These are phyloP conservation scores for Nannoperca australis DNA, from an alignment of 2,797 vertebrate genomes.

Conservation along the genomic window DNA sequence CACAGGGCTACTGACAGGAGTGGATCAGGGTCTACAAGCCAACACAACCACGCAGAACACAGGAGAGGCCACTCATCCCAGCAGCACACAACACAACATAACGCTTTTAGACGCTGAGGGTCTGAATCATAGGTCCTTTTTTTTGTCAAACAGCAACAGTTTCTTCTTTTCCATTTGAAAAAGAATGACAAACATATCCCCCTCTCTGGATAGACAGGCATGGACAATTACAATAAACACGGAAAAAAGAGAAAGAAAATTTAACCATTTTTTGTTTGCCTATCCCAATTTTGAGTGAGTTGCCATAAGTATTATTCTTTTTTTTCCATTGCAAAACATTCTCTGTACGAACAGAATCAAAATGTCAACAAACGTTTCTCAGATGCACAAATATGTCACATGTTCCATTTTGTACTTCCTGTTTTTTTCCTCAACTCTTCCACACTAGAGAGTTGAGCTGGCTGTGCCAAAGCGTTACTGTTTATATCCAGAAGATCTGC, in stretches of 20 bases:
- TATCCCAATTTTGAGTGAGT: slow-evolving; percentile 61
- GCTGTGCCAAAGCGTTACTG: slow-evolving; percentile 40
- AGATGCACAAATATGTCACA: slow-evolving; percentile 76
- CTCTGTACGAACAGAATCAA: slow-evolving; percentile 80
- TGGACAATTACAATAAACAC: slow-evolving; percentile 82
- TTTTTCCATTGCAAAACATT: slow-evolving; percentile 81
- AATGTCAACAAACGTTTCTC: slow-evolving; percentile 75
- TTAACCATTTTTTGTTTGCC: slow-evolving; percentile 56
- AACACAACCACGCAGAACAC: slow-evolving; percentile 62
- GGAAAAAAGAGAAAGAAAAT: slow-evolving; percentile 58
- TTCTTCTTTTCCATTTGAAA: slow-evolving; percentile 63
- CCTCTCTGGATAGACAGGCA: slow-evolving; percentile 75
- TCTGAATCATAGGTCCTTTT: slow-evolving; percentile 72
- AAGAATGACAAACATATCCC: slow-evolving; percentile 68
- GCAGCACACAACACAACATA: slow-evolving; percentile 62
- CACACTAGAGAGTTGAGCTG: slow-evolving; percentile 36
- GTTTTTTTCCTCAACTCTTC: slow-evolving; percentile 29
- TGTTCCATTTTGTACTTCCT: slow-evolving; percentile 57
- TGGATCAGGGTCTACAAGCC: slow-evolving; percentile 68
- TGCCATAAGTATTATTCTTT: slow-evolving; percentile 62
- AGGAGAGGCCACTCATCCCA: slow-evolving; percentile 67
- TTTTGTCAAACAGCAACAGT: slow-evolving; percentile 65
- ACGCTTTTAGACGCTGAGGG: slow-evolving; percentile 58
- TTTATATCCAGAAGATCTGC: slow-evolving; percentile 47
- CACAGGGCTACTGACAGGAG: slow-evolving; percentile 77